Evolutionary conservation across 2,797 vertebrate species (phyloP), one percentile per base, ranked within the genome.

Genomic region (Channallabes apus): DNA sequence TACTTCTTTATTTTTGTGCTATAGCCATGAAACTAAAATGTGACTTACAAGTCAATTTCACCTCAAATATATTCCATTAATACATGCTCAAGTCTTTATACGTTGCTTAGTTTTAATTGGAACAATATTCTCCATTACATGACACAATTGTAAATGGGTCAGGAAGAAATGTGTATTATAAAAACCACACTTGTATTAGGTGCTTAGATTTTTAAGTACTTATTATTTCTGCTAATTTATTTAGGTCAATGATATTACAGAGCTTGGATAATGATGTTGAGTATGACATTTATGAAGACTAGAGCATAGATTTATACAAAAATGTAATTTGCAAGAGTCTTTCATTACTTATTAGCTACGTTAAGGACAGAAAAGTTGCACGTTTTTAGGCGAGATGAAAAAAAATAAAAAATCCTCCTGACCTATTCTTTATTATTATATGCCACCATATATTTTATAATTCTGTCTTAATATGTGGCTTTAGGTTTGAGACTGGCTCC

Each of bases 401-500:
- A 51, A 51, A 51, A 41, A 6, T n/a, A 41, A 41, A 51, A 51
- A 51, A 51, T 12, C 38, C 38, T 80, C 22, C 24, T 20, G 35
- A 20, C n/a, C 38, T 32, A 24, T 62, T 22, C 29, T 71, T 82
- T 35, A 54, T 35, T 67, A 81, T 14, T 6, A n/a, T 41, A 32
- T 58, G 32, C 35, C 11, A 11, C 56, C 5, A 3, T 4, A 4
- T 38, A 29, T 58, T 27, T 41, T 64, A 22, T 29, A 65, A 5
- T 0, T 89, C 6, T 86, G 71, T 65, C 71, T 80, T 94, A 93
- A 82, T 85, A 92, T 92, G 89, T 91, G 91, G 62, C 46, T 89
- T 2, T 65, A 90, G 88, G 86, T 24, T 88, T 80, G 6, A 84
- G 78, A 77, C 17, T 51, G 35, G 95, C 94, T 2, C 88, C 88